These are phyloP conservation scores for Dione juno DNA, from an alignment of 2,888 invertebrate genomes.

Conservation along the genomic window DNA sequence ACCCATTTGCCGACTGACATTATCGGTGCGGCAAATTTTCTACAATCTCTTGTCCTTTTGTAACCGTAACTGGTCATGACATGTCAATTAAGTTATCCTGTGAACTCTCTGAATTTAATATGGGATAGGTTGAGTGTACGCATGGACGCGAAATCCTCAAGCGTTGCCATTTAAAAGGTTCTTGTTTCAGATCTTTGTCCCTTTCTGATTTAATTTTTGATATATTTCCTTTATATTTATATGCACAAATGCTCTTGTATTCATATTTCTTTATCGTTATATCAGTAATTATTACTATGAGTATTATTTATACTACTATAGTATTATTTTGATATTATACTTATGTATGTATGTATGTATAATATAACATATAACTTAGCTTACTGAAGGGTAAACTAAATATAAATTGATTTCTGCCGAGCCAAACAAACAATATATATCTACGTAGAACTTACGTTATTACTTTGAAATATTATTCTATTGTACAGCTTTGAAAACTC, in stretches of 20 bases:
- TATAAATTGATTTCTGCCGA: not conserved
- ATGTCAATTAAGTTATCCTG: constrained; percentile 80
- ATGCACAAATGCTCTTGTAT: not conserved
- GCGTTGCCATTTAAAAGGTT: constrained; percentile 1
- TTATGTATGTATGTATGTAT: not conserved
- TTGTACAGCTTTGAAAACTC: not conserved
- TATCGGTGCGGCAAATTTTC: constrained; percentile 76
- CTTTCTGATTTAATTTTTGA: not conserved
- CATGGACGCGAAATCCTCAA: constrained; percentile 8
- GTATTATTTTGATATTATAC: not conserved
- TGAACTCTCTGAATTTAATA: constrained; percentile 31
- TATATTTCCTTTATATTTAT: not conserved
- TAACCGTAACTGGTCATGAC: constrained; percentile 75
- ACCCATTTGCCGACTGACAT: constrained; percentile 73
- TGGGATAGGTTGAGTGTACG: not conserved
- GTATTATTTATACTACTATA: not conserved
- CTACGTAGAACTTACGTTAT: not conserved
- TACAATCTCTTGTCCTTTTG: constrained; percentile 79
- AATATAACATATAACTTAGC: not conserved
- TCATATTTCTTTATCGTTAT: not conserved
- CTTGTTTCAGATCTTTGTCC: not conserved
- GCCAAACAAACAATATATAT: not conserved
- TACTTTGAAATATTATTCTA: not conserved
- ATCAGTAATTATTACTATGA: not conserved
- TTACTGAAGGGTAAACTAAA: not conserved